Percentiles rank a stretch among this genome's conserved stretches.
Evolutionary conservation across 2,888 invertebrate species (phyloP).

Genomic region (Anodontia alba): DNA sequence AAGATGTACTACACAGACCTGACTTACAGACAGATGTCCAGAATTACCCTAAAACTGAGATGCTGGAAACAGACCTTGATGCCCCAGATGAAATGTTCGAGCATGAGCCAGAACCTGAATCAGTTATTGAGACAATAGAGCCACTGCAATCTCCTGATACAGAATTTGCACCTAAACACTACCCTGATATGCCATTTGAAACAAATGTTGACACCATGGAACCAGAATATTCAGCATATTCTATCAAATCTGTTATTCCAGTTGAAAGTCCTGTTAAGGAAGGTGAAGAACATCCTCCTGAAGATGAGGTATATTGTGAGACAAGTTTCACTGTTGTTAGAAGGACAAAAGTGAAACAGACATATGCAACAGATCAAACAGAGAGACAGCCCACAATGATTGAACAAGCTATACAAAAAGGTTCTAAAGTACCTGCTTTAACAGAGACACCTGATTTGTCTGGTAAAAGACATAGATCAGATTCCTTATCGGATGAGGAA

Average conservation of each 20-base stretch:
- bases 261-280: conserved; percentile 43
- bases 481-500: conserved; percentile 33
- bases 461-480: conserved; percentile 38
- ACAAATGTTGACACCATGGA: conserved; percentile 24
- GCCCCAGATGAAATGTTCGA: conserved; percentile 18
- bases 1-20: no score
- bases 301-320: conserved; percentile 62
- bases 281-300: conserved; percentile 48
- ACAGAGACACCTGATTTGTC: conserved; percentile 30
- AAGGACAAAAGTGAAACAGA: conserved; percentile 55
- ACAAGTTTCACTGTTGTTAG: conserved; percentile 54
- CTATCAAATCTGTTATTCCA: conserved; percentile 45
- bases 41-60: neutral
- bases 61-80: conserved; percentile 6
- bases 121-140: neutral
- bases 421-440: conserved; percentile 30
- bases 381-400: conserved; percentile 48
- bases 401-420: conserved; percentile 37
- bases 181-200: conserved; percentile 14
- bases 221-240: conserved; percentile 47
- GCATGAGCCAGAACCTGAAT: neutral
- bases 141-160: neutral
- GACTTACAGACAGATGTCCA: no score
- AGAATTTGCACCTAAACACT: neutral
- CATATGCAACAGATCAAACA: conserved; percentile 51